Evolutionary conservation across 2,113 vertebrate species (phyloP).

Genomic region (Vulpes vulpes): DNA sequence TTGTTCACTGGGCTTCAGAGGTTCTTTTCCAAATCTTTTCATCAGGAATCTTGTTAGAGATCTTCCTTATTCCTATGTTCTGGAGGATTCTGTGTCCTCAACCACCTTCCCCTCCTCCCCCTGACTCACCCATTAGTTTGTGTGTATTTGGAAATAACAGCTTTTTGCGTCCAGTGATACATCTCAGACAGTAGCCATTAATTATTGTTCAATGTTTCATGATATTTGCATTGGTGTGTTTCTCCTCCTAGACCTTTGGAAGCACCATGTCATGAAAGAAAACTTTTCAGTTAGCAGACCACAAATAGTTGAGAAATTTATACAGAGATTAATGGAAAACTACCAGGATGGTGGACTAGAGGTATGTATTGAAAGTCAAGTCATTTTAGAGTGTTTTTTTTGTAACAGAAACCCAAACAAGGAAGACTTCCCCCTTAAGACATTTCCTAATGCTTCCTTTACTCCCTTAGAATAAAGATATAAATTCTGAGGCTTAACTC

Average conservation of each 20-base stretch:
- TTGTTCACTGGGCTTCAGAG: neutral
- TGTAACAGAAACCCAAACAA: neutral
- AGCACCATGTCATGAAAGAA: constrained; percentile 86
- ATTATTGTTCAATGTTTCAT: neutral
- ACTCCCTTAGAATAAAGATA: neutral
- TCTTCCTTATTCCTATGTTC: neutral
- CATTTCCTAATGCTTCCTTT: neutral
- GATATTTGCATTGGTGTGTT: neutral
- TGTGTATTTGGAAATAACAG: neutral
- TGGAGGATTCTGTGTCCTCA: neutral
- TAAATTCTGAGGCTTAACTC: neutral
- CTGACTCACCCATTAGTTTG: neutral
- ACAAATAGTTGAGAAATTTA: constrained; percentile 88
- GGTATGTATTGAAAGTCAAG: constrained; percentile 73
- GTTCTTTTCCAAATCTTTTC: constrained; percentile 29
- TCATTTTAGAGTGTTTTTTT: neutral
- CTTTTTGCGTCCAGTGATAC: neutral
- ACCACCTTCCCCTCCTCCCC: neutral
- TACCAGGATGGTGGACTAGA: constrained; percentile 83
- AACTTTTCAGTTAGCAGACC: constrained; percentile 84
- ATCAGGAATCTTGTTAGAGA: neutral
- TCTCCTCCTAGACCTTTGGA: constrained; percentile 88
- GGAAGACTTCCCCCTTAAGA: neutral
- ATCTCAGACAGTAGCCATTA: neutral
- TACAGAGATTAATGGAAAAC: constrained; percentile 88